These are phyloP conservation scores for Drosophila miranda DNA, from an alignment of 1,140 invertebrate genomes.

Conservation along the genomic window DNA sequence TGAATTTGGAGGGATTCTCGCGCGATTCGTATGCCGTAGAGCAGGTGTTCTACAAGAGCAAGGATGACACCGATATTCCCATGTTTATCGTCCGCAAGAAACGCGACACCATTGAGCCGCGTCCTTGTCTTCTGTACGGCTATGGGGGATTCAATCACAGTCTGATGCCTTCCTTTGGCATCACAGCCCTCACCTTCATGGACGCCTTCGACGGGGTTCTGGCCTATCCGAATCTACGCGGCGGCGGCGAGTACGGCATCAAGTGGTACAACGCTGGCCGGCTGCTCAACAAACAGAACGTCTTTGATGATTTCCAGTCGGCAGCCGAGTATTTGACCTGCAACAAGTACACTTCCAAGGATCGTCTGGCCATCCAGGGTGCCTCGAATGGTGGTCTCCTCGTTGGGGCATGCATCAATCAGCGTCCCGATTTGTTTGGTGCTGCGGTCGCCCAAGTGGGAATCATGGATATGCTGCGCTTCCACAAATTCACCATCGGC, in stretches of 20 bases:
- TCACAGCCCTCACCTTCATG: slow-evolving; percentile 90
- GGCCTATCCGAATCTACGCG: slow-evolving; percentile 96
- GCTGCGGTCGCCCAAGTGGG: slow-evolving; percentile 95
- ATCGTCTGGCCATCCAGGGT: slow-evolving; percentile 94
- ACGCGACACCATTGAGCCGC: slow-evolving; percentile 84
- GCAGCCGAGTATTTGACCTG: slow-evolving; percentile 95
- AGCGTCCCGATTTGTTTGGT: slow-evolving; percentile 96
- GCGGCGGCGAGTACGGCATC: slow-evolving; percentile 98
- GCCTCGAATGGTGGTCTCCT: slow-evolving; percentile 98
- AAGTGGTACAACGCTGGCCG: slow-evolving; percentile 97
- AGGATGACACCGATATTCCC: slow-evolving; percentile 97
- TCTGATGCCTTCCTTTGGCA: slow-evolving; percentile 90
- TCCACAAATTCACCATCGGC: slow-evolving; percentile 99
- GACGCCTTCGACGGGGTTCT: slow-evolving; percentile 94
- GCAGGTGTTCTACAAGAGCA: slow-evolving; percentile 97
- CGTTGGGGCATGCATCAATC: slow-evolving; percentile 96
- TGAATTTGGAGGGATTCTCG: slow-evolving; percentile 93
- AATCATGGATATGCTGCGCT: slow-evolving; percentile 98
- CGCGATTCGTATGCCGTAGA: slow-evolving; percentile 90
- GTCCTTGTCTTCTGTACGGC: slow-evolving; percentile 95
- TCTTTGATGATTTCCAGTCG: slow-evolving; percentile 97
- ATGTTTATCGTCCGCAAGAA: slow-evolving; percentile 97
- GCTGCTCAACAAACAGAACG: slow-evolving; percentile 97
- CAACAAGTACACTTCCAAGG: slow-evolving; percentile 90
- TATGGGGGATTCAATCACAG: slow-evolving; percentile 99